These are phyloP conservation scores for Empidonax traillii DNA, from an alignment of 2,113 vertebrate genomes.

Conservation along the genomic window DNA sequence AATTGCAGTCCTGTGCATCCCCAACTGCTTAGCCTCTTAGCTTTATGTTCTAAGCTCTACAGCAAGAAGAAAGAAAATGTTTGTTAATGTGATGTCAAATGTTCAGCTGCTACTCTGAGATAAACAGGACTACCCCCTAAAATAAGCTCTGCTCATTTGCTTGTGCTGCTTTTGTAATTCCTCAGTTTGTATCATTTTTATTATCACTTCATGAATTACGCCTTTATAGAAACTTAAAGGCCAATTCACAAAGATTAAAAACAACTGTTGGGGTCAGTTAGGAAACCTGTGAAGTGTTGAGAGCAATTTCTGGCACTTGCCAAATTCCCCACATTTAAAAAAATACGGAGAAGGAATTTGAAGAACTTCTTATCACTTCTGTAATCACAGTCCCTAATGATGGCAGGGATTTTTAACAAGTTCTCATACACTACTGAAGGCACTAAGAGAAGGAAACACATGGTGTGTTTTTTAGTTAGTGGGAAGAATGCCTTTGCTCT, in stretches of 20 bases:
- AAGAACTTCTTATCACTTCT: background rate
- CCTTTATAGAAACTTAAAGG: background rate
- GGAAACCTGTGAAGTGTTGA: background rate
- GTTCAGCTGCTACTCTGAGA: background rate
- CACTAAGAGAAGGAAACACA: background rate
- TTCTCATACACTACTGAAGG: background rate
- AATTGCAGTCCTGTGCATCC: background rate
- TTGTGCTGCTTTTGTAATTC: background rate
- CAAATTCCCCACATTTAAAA: background rate
- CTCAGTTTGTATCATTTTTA: background rate
- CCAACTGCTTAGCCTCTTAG: background rate
- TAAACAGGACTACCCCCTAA: background rate
- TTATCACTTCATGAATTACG: background rate
- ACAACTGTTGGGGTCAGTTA: background rate
- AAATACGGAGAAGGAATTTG: background rate
- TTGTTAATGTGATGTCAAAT: background rate
- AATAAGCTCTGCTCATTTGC: background rate
- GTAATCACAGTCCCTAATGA: background rate
- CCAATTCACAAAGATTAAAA: background rate
- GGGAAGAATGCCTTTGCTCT: background rate
- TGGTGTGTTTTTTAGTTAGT: background rate
- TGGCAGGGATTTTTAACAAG: background rate
- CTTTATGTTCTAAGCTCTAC: background rate
- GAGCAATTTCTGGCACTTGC: background rate
- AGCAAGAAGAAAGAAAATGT: background rate